Conservation (phyloP, 2,113 vertebrate genomes). For the Rhinolophus ferrumequinum region DNA sequence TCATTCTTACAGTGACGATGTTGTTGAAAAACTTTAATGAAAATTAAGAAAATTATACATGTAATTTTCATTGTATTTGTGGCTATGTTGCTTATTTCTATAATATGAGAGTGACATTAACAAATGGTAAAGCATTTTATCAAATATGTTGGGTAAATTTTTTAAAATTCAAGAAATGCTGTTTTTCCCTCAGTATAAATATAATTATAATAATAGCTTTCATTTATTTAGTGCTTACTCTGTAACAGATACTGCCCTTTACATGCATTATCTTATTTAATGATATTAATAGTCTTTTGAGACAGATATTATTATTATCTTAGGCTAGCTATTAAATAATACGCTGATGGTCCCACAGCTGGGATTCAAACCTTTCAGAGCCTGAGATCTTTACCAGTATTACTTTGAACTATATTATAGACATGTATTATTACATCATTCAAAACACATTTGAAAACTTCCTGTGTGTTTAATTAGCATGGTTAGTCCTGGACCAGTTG, state of each 20-base stretch:
- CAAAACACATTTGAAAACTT: slow-evolving; percentile 37
- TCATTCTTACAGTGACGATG: not conserved
- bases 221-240: not conserved
- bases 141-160: slow-evolving; percentile 11
- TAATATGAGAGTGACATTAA: slow-evolving; percentile 27
- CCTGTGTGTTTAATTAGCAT: not conserved
- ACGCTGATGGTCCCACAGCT: not conserved
- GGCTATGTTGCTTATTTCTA: slow-evolving; percentile 45
- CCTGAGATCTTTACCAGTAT: not conserved
- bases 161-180: not conserved
- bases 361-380: not conserved
- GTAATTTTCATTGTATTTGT: slow-evolving; percentile 51
- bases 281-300: slow-evolving; percentile 2
- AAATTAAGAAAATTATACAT: slow-evolving; percentile 20
- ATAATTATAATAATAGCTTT: slow-evolving; percentile 23
- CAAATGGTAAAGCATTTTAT: slow-evolving; percentile 42
- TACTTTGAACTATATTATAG: not conserved
- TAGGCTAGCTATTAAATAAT: not conserved
- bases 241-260: not conserved
- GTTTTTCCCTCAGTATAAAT: not conserved
- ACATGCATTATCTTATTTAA: not conserved
- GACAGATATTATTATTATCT: not conserved
- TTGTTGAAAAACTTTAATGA: slow-evolving; percentile 16
- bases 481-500: not conserved
- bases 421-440: not conserved